Base-by-base conservation (phyloP, 2,888 invertebrate species). In the Zaprionus bogoriensis region DNA sequence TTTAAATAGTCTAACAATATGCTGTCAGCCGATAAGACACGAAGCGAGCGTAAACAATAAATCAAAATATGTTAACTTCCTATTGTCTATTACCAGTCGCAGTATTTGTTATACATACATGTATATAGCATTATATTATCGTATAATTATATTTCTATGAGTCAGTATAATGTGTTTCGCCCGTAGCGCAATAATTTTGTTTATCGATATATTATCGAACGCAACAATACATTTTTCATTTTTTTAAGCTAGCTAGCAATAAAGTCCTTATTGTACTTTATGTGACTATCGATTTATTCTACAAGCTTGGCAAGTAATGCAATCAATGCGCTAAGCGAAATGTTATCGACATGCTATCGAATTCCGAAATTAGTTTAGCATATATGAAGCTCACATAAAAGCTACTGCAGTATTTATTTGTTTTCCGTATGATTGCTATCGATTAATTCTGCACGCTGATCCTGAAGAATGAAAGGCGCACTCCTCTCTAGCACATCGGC, bases 401-500 rank as follows among this genome's bases (percentile, higher is more conserved):
- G 4, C 27, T 4, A 27, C 3, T 3, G 9, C n/a, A 10, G 27
- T n/a, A 27, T 27, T 5, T 5, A 27, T 4, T 27, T 27, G 1
- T 1, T 3, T 27, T 10, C 1, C 10, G 10, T 27, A 10, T 27
- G 27, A 27, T 6, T 2, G 3, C 6, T 7, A 32, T 32, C 14
- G 14, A 32, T 32, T 30, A 6, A 30, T 30, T 4, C 12, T 32
- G 32, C 32, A 17, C 17, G 32, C 7, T 36, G 38, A 4, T n/a
- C 19, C 3, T 30, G 5, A 38, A 9, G 7, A 17, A 17, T 27
- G 47, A 25, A 36, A 36, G 46, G 46, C 53, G 53, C 2, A 5
- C 1, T 25, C 53, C 45, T 36, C 53, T 36, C 36, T 36, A 53
- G 14, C 10, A 20, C 5, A 50, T 12, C 27, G 25, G 19, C 20